Evolutionary conservation across 2,797 vertebrate genomes (phyloP).

Genomic region (Manis crassicaudata): DNA sequence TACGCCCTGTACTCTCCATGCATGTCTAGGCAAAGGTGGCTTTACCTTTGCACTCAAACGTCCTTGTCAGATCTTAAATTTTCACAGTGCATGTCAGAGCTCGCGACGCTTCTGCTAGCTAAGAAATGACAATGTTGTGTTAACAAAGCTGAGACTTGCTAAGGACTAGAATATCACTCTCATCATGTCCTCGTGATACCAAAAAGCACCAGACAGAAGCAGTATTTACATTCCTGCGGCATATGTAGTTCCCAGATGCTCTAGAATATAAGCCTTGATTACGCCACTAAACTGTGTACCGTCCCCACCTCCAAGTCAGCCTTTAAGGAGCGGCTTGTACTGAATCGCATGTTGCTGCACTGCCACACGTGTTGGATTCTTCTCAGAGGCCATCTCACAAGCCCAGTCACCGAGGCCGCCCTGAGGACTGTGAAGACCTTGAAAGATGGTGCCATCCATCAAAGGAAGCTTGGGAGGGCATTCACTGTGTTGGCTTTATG

Average conservation of each 20-base stretch:
- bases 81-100: neutral
- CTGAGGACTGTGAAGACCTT: neutral
- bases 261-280: rapidly evolving
- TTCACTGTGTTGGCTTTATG: rapidly evolving
- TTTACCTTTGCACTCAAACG: rapidly evolving
- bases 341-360: rapidly evolving
- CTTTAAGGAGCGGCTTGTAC: neutral
- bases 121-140: rapidly evolving
- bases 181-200: rapidly evolving
- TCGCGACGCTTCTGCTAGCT: neutral
- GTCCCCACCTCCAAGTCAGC: rapidly evolving
- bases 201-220: neutral
- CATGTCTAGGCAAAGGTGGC: rapidly evolving
- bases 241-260: neutral
- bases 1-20: rapidly evolving
- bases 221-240: rapidly evolving
- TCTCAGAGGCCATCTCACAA: neutral
- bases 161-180: neutral
- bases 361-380: rapidly evolving
- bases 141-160: neutral
- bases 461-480: neutral
- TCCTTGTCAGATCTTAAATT: rapidly evolving
- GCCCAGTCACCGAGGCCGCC: rapidly evolving
- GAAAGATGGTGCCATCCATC: rapidly evolving
- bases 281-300: rapidly evolving